Conservation (phyloP, 2,797 vertebrate genomes). For the Odontamblyopus lacepedii region DNA sequence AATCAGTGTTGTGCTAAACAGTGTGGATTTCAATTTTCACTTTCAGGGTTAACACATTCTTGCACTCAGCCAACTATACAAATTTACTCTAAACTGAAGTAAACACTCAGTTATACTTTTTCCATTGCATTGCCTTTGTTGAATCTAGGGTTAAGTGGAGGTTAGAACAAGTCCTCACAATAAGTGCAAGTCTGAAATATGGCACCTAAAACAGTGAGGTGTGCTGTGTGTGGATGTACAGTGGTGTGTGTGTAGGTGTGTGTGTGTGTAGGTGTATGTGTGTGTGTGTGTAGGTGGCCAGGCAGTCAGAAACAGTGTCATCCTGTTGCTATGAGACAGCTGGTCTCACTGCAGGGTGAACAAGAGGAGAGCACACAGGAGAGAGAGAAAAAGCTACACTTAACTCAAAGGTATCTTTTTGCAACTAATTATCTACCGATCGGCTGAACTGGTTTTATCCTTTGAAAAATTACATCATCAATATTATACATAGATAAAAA, state of each 20-base stretch:
- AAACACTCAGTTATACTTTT: background rate
- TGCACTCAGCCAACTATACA: too few relatives aligned
- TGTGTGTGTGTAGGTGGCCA: slow-evolving; percentile 41
- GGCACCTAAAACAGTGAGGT: background rate
- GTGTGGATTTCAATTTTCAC: background rate
- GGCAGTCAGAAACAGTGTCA: slow-evolving; percentile 49
- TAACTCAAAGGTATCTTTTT: background rate
- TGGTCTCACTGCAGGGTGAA: slow-evolving; percentile 57
- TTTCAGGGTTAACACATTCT: background rate
- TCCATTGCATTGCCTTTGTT: background rate
- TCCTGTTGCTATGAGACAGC: slow-evolving; percentile 71
- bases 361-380: slow-evolving; percentile 14
- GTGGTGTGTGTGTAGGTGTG: slow-evolving; percentile 8
- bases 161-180: background rate
- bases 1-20: background rate
- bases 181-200: slow-evolving; percentile 4
- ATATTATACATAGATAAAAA: too few relatives aligned
- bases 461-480: background rate
- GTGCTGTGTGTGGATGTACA: slow-evolving; percentile 1
- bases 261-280: slow-evolving; percentile 17
- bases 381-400: slow-evolving; percentile 7
- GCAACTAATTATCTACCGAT: background rate
- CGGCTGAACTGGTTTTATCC: background rate
- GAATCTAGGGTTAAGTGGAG: background rate
- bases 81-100: background rate